phyloP scores from a whole-genome alignment of 2,888 invertebrate genomes.

The Sphinx pinastri region DNA sequence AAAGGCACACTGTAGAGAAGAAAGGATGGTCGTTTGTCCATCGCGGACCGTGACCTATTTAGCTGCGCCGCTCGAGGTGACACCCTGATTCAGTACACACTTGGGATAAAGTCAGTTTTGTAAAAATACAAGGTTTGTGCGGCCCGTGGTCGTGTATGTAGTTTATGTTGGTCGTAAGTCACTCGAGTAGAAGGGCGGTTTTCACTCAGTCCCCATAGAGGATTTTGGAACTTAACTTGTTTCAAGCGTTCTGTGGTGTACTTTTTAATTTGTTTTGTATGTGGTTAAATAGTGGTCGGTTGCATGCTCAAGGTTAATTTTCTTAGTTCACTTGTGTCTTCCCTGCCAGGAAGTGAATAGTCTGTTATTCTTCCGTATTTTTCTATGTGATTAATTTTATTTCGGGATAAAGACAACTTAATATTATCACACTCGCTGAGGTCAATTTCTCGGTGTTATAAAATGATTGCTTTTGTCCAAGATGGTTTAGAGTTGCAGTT shows the following conservation, averaged over 20 bases:
- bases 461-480: too few species aligned
- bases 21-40: slow-evolving; percentile 46
- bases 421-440: too few species aligned
- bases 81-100: slow-evolving; percentile 58
- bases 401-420: too few species aligned
- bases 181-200: slow-evolving; percentile 6
- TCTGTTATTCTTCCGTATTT: too few species aligned
- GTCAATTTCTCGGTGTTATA: too few species aligned
- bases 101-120: slow-evolving; percentile 53
- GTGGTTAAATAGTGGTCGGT: background rate
- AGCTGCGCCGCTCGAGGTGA: slow-evolving; percentile 51
- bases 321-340: too few species aligned
- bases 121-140: slow-evolving; percentile 48
- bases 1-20: slow-evolving; percentile 4
- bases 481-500: too few species aligned
- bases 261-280: background rate
- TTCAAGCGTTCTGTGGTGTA: background rate
- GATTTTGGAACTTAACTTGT: background rate
- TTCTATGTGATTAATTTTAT: too few species aligned
- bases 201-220: background rate
- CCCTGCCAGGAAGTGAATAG: too few species aligned
- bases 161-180: slow-evolving; percentile 31
- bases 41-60: slow-evolving; percentile 74
- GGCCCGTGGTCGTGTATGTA: slow-evolving; percentile 24
- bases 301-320: too few species aligned